Evolutionary conservation across 92 coral and sea anemone genomes (phyloP).

Genomic region (Nematostella vectensis): DNA sequence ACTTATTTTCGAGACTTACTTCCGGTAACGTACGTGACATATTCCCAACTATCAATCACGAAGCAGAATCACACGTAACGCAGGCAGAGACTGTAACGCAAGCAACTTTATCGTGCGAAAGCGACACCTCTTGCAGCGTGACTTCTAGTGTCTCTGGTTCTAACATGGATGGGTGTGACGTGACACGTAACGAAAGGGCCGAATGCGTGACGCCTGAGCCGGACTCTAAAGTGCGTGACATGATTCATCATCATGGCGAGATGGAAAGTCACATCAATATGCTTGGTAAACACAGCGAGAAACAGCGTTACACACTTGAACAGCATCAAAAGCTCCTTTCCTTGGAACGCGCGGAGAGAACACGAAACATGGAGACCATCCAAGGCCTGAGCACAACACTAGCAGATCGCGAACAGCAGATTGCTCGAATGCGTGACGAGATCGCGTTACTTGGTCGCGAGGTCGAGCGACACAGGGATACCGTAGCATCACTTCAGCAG

Average conservation of each 20-base stretch:
- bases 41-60: not conserved
- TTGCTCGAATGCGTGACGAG: slow-evolving; percentile 35
- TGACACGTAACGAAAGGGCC: not conserved
- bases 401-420: slow-evolving; percentile 28
- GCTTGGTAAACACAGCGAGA: slow-evolving; percentile 79
- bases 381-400: slow-evolving; percentile 36
- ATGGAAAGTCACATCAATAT: slow-evolving; percentile 70
- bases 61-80: not conserved
- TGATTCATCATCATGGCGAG: slow-evolving; percentile 59
- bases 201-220: not conserved
- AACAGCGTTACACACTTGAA: slow-evolving; percentile 61
- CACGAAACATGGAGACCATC: slow-evolving; percentile 44
- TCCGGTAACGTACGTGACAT: slow-evolving; percentile 3
- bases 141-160: not conserved
- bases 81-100: not conserved
- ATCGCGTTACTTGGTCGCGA: slow-evolving; percentile 38
- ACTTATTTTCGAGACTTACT: slow-evolving; percentile 1
- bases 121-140: not conserved
- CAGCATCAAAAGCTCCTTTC: slow-evolving; percentile 69
- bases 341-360: slow-evolving; percentile 52
- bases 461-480: slow-evolving; percentile 28
- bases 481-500: slow-evolving; percentile 44
- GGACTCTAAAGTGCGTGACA: slow-evolving; percentile 35
- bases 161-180: not conserved
- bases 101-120: not conserved